Evolutionary conservation across 2,113 vertebrate genomes (phyloP).

Genomic region (Cettia cetti): DNA sequence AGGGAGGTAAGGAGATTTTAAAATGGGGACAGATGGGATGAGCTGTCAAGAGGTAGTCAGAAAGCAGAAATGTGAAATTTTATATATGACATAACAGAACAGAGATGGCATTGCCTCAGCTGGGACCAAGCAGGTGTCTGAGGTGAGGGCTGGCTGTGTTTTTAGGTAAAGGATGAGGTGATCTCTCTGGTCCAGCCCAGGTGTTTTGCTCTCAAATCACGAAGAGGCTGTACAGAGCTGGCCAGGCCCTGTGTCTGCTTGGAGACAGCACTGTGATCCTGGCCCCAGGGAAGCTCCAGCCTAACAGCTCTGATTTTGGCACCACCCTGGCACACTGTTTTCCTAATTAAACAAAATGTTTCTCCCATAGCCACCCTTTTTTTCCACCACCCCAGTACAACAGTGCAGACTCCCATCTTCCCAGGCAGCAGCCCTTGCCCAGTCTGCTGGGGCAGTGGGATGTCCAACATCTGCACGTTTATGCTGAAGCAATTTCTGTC

Average conservation of each 20-base stretch:
- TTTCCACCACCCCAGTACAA: background rate
- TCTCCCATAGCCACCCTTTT: background rate
- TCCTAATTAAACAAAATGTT: background rate
- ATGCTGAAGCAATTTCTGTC: background rate
- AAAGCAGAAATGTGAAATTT: background rate
- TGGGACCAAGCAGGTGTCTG: background rate
- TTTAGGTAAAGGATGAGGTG: background rate
- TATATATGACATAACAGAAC: background rate
- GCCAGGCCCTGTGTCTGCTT: accelerated
- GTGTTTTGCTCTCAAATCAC: background rate
- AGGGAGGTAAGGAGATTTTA: background rate
- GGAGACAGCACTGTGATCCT: background rate
- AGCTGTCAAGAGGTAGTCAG: background rate
- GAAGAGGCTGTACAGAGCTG: background rate
- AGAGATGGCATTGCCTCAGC: background rate
- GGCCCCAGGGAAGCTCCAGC: background rate
- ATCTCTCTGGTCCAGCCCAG: background rate
- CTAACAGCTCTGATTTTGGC: background rate
- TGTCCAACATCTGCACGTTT: accelerated
- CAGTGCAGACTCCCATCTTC: background rate
- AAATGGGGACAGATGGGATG: background rate
- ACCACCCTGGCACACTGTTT: background rate
- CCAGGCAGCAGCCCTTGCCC: background rate
- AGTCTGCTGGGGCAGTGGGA: background rate
- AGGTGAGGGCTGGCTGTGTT: background rate